Conservation (phyloP, 2,888 invertebrate genomes). For the Dysmachus trigonus region DNA sequence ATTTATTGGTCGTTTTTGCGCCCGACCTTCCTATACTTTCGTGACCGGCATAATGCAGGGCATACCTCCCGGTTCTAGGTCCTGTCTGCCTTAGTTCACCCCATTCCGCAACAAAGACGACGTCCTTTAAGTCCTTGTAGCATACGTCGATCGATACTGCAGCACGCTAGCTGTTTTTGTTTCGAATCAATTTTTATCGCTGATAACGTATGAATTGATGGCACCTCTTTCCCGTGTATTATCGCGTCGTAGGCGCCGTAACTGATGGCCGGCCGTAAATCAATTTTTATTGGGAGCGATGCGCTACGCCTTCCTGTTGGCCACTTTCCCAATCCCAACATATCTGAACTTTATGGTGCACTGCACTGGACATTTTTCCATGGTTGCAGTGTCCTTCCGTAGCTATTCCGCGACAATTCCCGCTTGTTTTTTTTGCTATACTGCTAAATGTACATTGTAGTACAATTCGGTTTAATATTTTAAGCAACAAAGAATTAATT, state of each 20-base stretch:
- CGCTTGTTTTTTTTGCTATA: not conserved
- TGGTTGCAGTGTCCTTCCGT: not conserved
- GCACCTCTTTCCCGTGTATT: not conserved
- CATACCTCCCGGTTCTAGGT: not conserved
- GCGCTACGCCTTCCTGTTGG: not conserved
- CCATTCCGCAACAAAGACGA: not conserved
- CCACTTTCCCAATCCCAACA: not conserved
- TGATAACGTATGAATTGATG: not conserved
- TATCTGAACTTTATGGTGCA: not conserved
- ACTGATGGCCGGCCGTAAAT: not conserved
- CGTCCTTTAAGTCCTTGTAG: not conserved
- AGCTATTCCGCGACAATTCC: not conserved
- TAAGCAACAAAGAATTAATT: not conserved
- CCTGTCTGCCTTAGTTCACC: not conserved
- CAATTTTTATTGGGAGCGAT: not conserved
- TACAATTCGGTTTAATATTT: not conserved
- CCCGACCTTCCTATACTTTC: not conserved
- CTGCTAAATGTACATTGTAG: not conserved
- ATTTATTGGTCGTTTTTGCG: not conserved
- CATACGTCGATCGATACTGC: not conserved
- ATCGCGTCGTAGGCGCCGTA: not conserved
- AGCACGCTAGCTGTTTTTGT: not conserved
- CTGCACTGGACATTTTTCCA: not conserved
- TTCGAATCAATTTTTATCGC: not conserved
- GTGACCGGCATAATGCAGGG: not conserved